Evolutionary conservation across 2,113 vertebrate species (phyloP).

Genomic region (Larimichthys crocea): DNA sequence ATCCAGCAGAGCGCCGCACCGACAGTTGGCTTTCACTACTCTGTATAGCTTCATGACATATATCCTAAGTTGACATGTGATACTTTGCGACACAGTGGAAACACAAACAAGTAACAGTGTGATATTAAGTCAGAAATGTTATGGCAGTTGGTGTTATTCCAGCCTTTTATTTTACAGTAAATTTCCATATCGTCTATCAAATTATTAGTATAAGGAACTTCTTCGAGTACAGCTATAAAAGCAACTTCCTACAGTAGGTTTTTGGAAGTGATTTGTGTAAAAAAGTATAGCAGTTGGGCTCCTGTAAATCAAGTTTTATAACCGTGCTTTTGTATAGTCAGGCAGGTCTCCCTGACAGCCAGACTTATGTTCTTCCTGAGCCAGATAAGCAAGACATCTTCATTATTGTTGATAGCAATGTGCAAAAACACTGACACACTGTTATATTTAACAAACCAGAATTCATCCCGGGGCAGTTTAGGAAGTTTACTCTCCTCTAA

Average conservation of each 20-base stretch:
- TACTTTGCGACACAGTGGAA: conserved; percentile 52
- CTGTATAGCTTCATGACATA: conserved; percentile 76
- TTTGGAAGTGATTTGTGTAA: conserved; percentile 40
- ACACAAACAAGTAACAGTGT: conserved; percentile 55
- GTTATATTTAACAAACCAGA: conserved; percentile 35
- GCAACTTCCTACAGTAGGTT: neutral
- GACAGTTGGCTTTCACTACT: conserved; percentile 77
- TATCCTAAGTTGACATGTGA: conserved; percentile 68
- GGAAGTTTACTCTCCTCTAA: conserved; percentile 29
- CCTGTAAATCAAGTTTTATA: conserved; percentile 62
- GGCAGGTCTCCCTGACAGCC: conserved; percentile 46
- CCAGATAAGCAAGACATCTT: conserved; percentile 45
- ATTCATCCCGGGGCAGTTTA: conserved; percentile 13
- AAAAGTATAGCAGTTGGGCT: conserved; percentile 8
- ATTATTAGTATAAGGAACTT: conserved; percentile 44
- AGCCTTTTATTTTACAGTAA: conserved; percentile 46
- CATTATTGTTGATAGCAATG: conserved; percentile 28
- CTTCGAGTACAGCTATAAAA: conserved; percentile 31
- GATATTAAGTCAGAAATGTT: conserved; percentile 52
- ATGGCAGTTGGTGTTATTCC: conserved; percentile 55
- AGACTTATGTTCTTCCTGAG: conserved; percentile 34
- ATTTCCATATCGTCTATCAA: conserved; percentile 42
- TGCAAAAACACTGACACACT: conserved; percentile 27
- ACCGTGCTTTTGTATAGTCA: conserved; percentile 11
- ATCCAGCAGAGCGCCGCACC: conserved; percentile 74